These are phyloP conservation scores for Rhineura floridana DNA, from an alignment of 2,113 vertebrate genomes.

Conservation along the genomic window DNA sequence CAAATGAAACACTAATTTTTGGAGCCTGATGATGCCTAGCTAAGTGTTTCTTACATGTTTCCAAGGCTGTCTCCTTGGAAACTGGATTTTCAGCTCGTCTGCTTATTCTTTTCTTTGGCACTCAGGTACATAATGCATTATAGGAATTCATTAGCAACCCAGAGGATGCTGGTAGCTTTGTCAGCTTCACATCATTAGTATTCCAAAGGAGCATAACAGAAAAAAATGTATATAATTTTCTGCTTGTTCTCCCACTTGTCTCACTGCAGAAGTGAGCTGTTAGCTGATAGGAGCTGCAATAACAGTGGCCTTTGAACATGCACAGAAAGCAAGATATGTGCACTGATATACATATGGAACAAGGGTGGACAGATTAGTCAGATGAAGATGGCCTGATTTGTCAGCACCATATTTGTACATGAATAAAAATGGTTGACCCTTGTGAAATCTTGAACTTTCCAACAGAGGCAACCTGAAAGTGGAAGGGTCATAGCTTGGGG, in stretches of 20 bases:
- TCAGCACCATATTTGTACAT: not conserved
- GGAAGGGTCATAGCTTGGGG: not conserved
- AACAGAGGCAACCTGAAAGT: not conserved
- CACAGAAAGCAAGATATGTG: not conserved
- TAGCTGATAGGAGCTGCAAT: slow-evolving; percentile 10
- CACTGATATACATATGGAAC: slow-evolving; percentile 8
- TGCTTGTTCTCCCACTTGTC: slow-evolving; percentile 45
- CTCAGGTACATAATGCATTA: slow-evolving; percentile 40
- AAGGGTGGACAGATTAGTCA: not conserved
- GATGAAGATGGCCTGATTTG: not conserved
- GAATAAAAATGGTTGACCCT: not conserved
- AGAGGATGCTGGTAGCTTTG: slow-evolving; percentile 42
- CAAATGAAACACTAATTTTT: not conserved
- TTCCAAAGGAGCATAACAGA: slow-evolving; percentile 34
- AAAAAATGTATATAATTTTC: slow-evolving; percentile 55
- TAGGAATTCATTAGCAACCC: slow-evolving; percentile 51
- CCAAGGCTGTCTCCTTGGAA: slow-evolving; percentile 59
- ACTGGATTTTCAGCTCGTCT: slow-evolving; percentile 56
- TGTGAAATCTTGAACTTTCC: slow-evolving; percentile 17
- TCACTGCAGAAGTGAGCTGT: slow-evolving; percentile 28
- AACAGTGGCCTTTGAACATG: slow-evolving; percentile 34
- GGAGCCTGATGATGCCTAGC: not conserved
- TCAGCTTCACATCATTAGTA: slow-evolving; percentile 51
- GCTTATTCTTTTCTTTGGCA: slow-evolving; percentile 32
- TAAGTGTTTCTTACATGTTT: slow-evolving; percentile 59